These are phyloP conservation scores for Hippocampus abdominalis DNA, from an alignment of 2,113 vertebrate genomes.

Conservation along the genomic window DNA sequence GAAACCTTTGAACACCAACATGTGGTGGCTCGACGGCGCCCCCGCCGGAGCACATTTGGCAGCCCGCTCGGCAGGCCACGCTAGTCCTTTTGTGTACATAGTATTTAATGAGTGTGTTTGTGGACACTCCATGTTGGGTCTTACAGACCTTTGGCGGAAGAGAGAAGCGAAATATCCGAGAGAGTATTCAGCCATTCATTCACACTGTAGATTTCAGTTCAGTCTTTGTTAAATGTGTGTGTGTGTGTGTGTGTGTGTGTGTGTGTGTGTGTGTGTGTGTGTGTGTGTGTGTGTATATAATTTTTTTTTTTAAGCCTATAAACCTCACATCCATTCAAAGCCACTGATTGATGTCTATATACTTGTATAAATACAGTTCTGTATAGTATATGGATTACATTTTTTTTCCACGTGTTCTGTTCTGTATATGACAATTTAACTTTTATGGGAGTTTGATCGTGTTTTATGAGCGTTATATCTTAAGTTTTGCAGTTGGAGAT, in stretches of 20 bases:
- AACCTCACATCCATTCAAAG: background rate
- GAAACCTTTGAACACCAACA: conserved; percentile 64
- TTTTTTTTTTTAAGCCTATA: background rate
- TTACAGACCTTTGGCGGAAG: conserved; percentile 72
- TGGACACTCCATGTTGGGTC: conserved; percentile 76
- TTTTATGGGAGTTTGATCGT: background rate
- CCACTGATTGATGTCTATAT: background rate
- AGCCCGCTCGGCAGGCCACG: conserved; percentile 1
- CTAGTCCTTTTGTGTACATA: conserved; percentile 68
- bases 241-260: no score
- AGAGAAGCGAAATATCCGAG: conserved; percentile 33
- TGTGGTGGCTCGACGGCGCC: conserved; percentile 42
- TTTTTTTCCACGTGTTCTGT: background rate
- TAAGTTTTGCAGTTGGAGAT: background rate
- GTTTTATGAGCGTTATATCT: background rate
- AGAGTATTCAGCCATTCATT: conserved; percentile 23
- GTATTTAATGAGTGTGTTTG: conserved; percentile 69
- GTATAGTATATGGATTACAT: conserved; percentile 1
- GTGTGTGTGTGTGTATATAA: background rate
- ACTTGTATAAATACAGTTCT: background rate
- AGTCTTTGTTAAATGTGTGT: conserved; percentile 5
- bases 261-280: background rate
- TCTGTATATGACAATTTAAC: background rate
- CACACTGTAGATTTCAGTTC: conserved; percentile 27
- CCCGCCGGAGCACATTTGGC: conserved; percentile 31